phyloP scores from a whole-genome alignment of 2,797 vertebrate species.

The Momotus momota region DNA sequence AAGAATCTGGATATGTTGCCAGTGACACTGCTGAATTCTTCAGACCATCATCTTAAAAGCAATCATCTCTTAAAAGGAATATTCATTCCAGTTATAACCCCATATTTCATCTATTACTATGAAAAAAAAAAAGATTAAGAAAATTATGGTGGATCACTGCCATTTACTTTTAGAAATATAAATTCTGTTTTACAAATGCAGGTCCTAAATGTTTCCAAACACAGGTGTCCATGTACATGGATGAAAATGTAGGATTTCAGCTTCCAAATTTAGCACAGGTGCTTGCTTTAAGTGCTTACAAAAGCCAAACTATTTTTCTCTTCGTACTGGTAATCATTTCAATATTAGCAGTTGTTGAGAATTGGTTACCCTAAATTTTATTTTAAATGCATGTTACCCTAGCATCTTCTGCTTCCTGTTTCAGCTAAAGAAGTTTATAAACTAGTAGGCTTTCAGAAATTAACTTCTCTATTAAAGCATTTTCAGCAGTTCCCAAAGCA shows the following conservation, averaged over 20 bases:
- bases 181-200: background rate
- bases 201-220: background rate
- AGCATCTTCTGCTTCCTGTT: background rate
- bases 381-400: background rate
- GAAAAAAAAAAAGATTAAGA: background rate
- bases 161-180: background rate
- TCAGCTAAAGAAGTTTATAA: background rate
- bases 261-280: background rate
- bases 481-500: background rate
- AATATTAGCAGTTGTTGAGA: background rate
- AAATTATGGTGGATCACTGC: background rate
- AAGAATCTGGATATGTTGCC: background rate
- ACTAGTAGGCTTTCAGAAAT: background rate
- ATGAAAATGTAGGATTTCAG: background rate
- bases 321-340: background rate
- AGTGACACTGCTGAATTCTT: background rate
- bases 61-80: background rate
- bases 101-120: background rate
- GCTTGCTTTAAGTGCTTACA: background rate
- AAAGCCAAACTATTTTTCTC: background rate
- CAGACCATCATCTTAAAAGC: background rate
- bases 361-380: background rate
- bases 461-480: background rate
- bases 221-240: background rate
- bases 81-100: background rate